phyloP scores from a whole-genome alignment of 2,113 vertebrate species.

The Dasyprocta punctata region DNA sequence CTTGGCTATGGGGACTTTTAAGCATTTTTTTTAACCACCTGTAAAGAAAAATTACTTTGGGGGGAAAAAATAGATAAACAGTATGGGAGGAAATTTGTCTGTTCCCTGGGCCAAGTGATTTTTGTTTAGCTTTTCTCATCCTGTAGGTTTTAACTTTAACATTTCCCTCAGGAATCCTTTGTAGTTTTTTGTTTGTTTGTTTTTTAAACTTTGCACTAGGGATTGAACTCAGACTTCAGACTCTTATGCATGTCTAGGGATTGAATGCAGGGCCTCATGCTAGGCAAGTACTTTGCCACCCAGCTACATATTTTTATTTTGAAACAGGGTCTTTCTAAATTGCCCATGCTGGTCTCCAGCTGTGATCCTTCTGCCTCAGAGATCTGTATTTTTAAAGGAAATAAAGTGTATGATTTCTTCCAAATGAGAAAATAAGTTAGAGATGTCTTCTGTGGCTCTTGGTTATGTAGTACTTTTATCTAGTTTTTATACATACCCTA shows the following conservation, averaged over 20 bases:
- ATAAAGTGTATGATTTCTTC: constrained; percentile 11
- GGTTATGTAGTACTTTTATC: not conserved
- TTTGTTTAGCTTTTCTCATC: not conserved
- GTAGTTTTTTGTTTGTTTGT: not conserved
- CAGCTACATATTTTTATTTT: not conserved
- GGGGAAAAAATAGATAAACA: not conserved
- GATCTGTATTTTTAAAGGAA: constrained; percentile 3
- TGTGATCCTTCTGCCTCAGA: not conserved
- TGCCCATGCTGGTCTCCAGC: not conserved
- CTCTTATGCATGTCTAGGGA: not conserved
- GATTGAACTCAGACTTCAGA: not conserved
- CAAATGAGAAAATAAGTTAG: constrained; percentile 15
- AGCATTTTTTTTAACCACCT: not conserved
- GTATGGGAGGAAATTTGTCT: not conserved
- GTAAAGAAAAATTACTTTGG: not conserved
- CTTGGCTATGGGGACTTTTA: not conserved
- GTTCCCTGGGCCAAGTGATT: not conserved
- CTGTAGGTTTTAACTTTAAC: not conserved
- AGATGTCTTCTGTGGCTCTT: not conserved
- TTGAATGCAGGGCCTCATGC: not conserved
- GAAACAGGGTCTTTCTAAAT: not conserved
- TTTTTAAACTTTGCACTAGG: not conserved
- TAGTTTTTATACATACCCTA: not conserved
- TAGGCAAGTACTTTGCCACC: not conserved
- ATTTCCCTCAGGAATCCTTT: not conserved